These are phyloP conservation scores for Leptodactylus fallax DNA, from an alignment of 2,797 vertebrate species.

Conservation along the genomic window DNA sequence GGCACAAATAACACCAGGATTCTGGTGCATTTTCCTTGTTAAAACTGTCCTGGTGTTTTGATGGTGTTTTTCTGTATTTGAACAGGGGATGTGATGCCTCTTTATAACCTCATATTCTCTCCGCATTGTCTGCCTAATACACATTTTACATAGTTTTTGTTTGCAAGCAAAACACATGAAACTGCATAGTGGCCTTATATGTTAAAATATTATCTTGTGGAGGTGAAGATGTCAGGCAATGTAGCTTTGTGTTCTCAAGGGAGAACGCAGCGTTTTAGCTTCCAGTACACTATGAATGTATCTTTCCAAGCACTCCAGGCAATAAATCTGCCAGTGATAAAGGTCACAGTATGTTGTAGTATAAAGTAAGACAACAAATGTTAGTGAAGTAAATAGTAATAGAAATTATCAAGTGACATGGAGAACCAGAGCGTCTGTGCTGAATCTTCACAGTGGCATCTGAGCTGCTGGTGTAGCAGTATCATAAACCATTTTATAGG, in stretches of 20 bases:
- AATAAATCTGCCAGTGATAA: slow-evolving; percentile 42
- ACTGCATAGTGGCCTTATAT: background rate
- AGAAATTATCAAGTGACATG: slow-evolving; percentile 37
- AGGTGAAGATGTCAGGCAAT: slow-evolving; percentile 10
- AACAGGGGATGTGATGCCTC: background rate
- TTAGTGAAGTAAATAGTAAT: slow-evolving; percentile 47
- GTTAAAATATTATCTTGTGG: background rate
- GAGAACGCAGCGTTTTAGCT: background rate
- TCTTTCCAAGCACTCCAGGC: slow-evolving; percentile 3
- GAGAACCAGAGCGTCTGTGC: background rate
- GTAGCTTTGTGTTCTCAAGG: background rate
- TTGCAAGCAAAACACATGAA: background rate
- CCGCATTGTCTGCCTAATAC: background rate
- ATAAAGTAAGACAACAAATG: slow-evolving; percentile 35
- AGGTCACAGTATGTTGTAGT: slow-evolving; percentile 43
- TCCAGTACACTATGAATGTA: slow-evolving; percentile 9
- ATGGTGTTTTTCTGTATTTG: background rate
- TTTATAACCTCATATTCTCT: background rate
- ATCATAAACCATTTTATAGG: slow-evolving; percentile 3
- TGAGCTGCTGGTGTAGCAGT: background rate
- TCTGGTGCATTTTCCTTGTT: no score
- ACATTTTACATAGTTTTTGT: background rate
- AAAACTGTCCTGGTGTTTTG: no score
- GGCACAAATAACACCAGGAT: no score
- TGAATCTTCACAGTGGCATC: background rate